These are phyloP conservation scores for Platyscapa corneri DNA, from an alignment of 1,140 invertebrate genomes.

Conservation along the genomic window DNA sequence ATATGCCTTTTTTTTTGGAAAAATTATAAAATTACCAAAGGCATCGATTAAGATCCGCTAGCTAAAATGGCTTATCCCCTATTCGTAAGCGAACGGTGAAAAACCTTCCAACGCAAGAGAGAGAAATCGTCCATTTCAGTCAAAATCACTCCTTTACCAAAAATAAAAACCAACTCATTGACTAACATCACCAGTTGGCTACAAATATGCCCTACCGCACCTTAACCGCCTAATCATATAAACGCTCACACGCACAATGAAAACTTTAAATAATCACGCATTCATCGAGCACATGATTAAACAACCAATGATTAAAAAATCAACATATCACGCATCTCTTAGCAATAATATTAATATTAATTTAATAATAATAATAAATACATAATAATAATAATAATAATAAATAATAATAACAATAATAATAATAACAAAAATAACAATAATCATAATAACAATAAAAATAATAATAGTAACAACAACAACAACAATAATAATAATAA, in stretches of 20 bases:
- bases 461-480: too few relatives aligned
- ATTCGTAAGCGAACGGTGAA: slow-evolving; percentile 46
- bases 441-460: too few relatives aligned
- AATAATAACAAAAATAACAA: too few relatives aligned
- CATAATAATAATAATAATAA: too few relatives aligned
- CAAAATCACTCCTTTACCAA: slow-evolving; percentile 17
- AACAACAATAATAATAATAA: too few relatives aligned
- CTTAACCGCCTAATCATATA: slow-evolving; percentile 44
- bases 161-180: slow-evolving; percentile 29
- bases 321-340: neutral
- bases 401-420: too few relatives aligned
- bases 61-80: slow-evolving; percentile 46
- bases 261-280: slow-evolving; percentile 39
- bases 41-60: slow-evolving; percentile 3
- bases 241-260: slow-evolving; percentile 48
- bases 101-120: slow-evolving; percentile 53
- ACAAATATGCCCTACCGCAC: slow-evolving; percentile 37
- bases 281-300: slow-evolving; percentile 48
- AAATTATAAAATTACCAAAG: neutral
- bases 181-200: slow-evolving; percentile 45
- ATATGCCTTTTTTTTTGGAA: slow-evolving; percentile 43
- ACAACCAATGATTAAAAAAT: slow-evolving; percentile 32
- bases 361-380: too few relatives aligned
- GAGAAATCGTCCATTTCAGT: slow-evolving; percentile 36
- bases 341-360: too few relatives aligned